Evolutionary conservation across 2,113 vertebrate species (phyloP).

Genomic region (Mormoops blainvillei): DNA sequence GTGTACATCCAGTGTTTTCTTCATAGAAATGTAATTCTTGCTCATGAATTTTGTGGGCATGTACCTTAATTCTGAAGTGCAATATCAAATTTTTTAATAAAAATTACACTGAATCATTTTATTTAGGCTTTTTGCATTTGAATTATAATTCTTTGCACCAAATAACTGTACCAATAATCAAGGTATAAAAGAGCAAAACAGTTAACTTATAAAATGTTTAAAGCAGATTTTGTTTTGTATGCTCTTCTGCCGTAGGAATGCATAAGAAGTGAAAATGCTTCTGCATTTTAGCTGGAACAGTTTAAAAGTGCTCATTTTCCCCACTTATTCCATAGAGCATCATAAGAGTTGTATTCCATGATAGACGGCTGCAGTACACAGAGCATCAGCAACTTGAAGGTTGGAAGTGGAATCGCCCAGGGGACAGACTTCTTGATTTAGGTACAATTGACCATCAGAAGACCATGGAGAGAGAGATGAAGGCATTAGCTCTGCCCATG

Average conservation of each 20-base stretch:
- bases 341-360: conserved; percentile 87
- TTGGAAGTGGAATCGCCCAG: conserved; percentile 88
- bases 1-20: background rate
- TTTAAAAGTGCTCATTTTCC: background rate
- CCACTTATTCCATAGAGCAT: conserved; percentile 78
- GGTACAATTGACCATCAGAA: conserved; percentile 63
- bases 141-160: background rate
- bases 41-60: background rate
- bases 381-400: conserved; percentile 87
- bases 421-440: conserved; percentile 85
- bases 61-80: background rate
- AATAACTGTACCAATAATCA: background rate
- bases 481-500: fast-evolving
- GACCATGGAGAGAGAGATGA: background rate
- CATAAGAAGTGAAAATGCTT: background rate
- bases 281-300: background rate
- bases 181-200: background rate
- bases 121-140: background rate
- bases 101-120: background rate
- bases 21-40: background rate
- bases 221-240: background rate
- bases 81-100: background rate
- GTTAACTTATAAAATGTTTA: background rate
- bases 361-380: conserved; percentile 84
- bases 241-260: background rate